Evolutionary conservation across 2,113 vertebrate genomes (phyloP), one percentile per base, ranked within the genome.

Genomic region (Pithys albifrons): DNA sequence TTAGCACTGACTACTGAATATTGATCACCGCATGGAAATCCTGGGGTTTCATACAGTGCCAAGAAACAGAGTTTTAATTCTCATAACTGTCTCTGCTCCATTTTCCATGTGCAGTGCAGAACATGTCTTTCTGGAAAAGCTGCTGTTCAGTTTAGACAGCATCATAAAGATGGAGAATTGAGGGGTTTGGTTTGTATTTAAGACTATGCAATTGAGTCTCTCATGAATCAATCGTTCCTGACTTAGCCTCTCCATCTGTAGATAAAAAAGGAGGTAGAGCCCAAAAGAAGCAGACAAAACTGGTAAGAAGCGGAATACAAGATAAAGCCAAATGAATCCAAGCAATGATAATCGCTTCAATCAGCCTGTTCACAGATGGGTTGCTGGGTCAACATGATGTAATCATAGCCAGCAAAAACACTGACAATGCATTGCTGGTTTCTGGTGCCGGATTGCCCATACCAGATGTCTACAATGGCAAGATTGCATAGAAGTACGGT

Each of bases 151-250:
- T 12, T 14, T 33, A 79, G 48, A 16, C 29, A 85, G 2, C 25
- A 52, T 28, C 35, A 57, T 2, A 57, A 83, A 33, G 10, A 72
- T 17, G 22, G 13, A 58, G 10, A 62, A 10, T 1, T 4, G 5
- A 81, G 12, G 43, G 46, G 91, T 74, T 39, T 81, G 43, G 12
- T 54, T 91, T 85, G 15, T 48, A 51, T 78, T 94, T 61, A 52
- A 0, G 10, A 18, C 29, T 51, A 3, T 48, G 25, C 1, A 18
- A 33, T 5, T 37, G 14, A 29, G 2, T 22, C 13, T 41, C 19
- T 73, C 41, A 54, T 33, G 31, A 87, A 77, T 58, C n/a, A 57
- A 14, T 8, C 22, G 74, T 94, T 57, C 24, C 37, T 84, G 11
- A 49, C 15, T 73, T 77, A 49, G 3, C 8, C 10, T 46, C 59